Base-by-base conservation (phyloP, 92 coral and sea anemone species). In the Palythoa grandiflora region DNA sequence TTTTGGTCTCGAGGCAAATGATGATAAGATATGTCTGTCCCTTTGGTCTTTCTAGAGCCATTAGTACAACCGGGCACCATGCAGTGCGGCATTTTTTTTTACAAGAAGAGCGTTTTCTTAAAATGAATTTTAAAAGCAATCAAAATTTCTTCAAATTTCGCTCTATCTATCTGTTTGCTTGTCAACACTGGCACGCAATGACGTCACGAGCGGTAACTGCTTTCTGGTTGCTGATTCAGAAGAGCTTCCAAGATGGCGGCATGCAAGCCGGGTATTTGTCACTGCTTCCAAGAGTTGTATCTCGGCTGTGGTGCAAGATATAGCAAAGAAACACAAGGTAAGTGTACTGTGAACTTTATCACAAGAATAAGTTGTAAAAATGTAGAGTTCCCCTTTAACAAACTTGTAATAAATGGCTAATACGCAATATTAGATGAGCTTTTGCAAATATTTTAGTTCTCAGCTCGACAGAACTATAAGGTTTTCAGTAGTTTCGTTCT, bases 1-100 rank as follows among this genome's bases (percentile, higher is more conserved):
- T 89, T 72, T 50, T 47, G 54, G 76, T 89, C 92, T 73, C 66
- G 84, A 71, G 91, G 91, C 86, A 88, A 80, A 88, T 61, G 87
- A 54, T 88, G 87, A 79, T 68, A 87, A 54, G 78, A 83, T 39
- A 89, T 60, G 38, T 89, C 83, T 12, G 21, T 52, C 35, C 83
- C 91, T 59, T 89, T 89, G 11, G 91, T 89, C 63, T 83, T 83
- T 65, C 75, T 83, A 38, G 91, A 89, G 65, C 91, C 87, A 71
- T 88, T 88, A 35, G 87, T 88, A 16, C 91, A 88, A 35, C 87
- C 75, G 50, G 91, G 87, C 54, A 80, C 87, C 91, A 80, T 88
- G 38, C 91, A 79, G 65, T 88, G 79, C n/a, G 91, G 91, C 87
- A 88, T 88, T 87, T 40, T 55, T 83, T 72, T 14, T 38, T 40